Evolutionary conservation across 2,113 vertebrate genomes (phyloP).

Genomic region (Mola mola): DNA sequence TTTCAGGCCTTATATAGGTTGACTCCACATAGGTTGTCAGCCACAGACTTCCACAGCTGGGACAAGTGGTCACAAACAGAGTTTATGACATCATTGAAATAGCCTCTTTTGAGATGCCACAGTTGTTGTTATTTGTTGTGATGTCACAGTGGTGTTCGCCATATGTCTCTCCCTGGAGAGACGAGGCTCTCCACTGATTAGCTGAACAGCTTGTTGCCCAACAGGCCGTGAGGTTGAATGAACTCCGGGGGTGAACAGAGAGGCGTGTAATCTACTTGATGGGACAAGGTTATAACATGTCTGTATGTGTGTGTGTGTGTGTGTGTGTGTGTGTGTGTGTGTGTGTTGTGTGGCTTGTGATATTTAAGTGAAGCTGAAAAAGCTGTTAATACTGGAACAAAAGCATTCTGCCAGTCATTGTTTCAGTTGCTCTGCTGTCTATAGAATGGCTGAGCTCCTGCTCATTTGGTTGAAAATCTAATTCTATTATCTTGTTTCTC

Average conservation of each 20-base stretch:
- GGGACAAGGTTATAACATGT: slow-evolving; percentile 55
- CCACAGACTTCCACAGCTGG: slow-evolving; percentile 1
- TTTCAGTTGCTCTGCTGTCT: neutral
- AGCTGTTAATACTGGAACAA: slow-evolving; percentile 27
- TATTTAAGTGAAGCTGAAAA: slow-evolving; percentile 27
- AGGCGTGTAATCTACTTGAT: slow-evolving; percentile 65
- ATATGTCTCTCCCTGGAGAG: slow-evolving; percentile 60
- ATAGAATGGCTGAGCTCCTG: slow-evolving; percentile 1
- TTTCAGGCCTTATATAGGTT: too few relatives aligned
- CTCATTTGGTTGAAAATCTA: slow-evolving; percentile 1
- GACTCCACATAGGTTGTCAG: too few relatives aligned
- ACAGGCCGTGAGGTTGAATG: slow-evolving; percentile 63
- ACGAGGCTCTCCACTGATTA: slow-evolving; percentile 66
- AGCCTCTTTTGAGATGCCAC: slow-evolving; percentile 34
- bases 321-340: neutral
- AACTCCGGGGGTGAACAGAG: slow-evolving; percentile 62
- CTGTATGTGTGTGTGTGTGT: neutral
- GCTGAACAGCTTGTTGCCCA: slow-evolving; percentile 67
- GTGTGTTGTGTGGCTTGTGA: neutral
- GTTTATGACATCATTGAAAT: neutral
- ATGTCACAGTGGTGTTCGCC: slow-evolving; percentile 46
- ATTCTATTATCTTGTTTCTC: slow-evolving; percentile 18
- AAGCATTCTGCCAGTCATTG: neutral
- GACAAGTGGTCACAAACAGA: slow-evolving; percentile 46
- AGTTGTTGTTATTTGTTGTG: slow-evolving; percentile 31